Conservation (phyloP, 2,888 invertebrate genomes). For the Cosmopolites sordidus region DNA sequence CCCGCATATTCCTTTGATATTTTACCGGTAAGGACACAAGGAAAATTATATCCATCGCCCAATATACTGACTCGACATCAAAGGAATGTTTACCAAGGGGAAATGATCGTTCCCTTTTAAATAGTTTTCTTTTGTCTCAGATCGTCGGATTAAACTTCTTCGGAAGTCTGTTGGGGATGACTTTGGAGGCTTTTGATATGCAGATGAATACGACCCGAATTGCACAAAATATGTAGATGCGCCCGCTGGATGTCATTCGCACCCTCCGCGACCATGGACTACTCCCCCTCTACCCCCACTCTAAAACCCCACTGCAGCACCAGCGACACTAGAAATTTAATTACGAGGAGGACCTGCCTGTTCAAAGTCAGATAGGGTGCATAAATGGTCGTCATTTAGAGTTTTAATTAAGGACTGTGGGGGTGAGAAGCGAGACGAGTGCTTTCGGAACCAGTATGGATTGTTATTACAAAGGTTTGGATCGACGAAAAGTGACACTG, state of each 20-base stretch:
- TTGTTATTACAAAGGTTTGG: neutral
- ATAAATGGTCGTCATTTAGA: slow-evolving; percentile 17
- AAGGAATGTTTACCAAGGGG: slow-evolving; percentile 17
- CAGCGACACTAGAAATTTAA: slow-evolving; percentile 17
- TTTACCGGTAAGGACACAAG: slow-evolving; percentile 4
- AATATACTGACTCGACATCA: slow-evolving; percentile 16
- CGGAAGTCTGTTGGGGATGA: slow-evolving; percentile 1
- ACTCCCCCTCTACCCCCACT: neutral
- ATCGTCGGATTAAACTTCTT: slow-evolving; percentile 18
- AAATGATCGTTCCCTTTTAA: slow-evolving; percentile 20
- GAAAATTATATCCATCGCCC: slow-evolving; percentile 12
- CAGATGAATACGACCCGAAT: slow-evolving; percentile 17
- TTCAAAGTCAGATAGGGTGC: slow-evolving; percentile 27
- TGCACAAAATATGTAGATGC: slow-evolving; percentile 23
- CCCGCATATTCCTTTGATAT: slow-evolving; percentile 4
- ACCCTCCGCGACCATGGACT: slow-evolving; percentile 2
- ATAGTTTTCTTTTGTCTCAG: slow-evolving; percentile 26
- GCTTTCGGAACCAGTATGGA: neutral
- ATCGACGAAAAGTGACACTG: neutral
- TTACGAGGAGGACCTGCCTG: slow-evolving; percentile 26
- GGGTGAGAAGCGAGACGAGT: neutral
- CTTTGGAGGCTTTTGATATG: slow-evolving; percentile 19
- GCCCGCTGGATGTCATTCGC: slow-evolving; percentile 21
- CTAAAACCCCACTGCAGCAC: slow-evolving; percentile 3
- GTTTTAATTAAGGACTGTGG: slow-evolving; percentile 14